Percentiles rank a stretch among this genome's conserved stretches.
Evolutionary conservation across 2,797 vertebrate genomes (phyloP).

Genomic region (Sebastes taczanowskii): DNA sequence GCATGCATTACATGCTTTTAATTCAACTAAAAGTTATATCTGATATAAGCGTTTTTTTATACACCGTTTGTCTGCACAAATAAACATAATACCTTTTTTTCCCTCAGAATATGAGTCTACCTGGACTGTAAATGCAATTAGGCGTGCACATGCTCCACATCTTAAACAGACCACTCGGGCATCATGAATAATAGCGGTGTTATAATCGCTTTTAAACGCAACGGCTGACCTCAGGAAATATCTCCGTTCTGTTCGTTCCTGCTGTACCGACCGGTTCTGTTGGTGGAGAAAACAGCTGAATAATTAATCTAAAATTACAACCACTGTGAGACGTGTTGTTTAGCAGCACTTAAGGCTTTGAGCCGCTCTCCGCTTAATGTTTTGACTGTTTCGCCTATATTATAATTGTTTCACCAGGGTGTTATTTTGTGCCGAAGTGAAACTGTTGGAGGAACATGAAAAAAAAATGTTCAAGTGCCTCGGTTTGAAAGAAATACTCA

Average conservation of each 20-base stretch:
- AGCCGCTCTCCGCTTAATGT: constrained; percentile 39
- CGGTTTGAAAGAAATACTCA: neutral
- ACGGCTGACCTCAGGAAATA: constrained; percentile 29
- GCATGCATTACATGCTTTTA: constrained; percentile 44
- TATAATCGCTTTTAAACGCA: constrained; percentile 28
- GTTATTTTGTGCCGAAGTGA: constrained; percentile 32
- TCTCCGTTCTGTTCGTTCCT: constrained; percentile 28
- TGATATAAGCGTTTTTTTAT: neutral
- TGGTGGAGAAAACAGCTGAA: constrained; percentile 37
- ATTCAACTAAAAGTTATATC: constrained; percentile 5
- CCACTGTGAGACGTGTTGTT: constrained; percentile 51
- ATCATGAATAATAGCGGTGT: constrained; percentile 18
- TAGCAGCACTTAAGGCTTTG: constrained; percentile 52
- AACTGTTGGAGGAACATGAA: neutral
- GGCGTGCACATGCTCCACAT: neutral
- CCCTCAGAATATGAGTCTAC: neutral
- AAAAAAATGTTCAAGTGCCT: constrained; percentile 5
- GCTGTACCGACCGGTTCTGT: neutral
- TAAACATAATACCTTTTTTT: neutral
- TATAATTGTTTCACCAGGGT: constrained; percentile 59
- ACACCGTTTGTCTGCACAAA: neutral
- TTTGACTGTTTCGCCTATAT: constrained; percentile 46
- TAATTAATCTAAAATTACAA: constrained; percentile 67
- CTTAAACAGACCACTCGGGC: neutral
- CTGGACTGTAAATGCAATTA: constrained; percentile 4